Evolutionary conservation across 2,113 vertebrate genomes (phyloP).

Genomic region (Grammomys dolichurus): DNA sequence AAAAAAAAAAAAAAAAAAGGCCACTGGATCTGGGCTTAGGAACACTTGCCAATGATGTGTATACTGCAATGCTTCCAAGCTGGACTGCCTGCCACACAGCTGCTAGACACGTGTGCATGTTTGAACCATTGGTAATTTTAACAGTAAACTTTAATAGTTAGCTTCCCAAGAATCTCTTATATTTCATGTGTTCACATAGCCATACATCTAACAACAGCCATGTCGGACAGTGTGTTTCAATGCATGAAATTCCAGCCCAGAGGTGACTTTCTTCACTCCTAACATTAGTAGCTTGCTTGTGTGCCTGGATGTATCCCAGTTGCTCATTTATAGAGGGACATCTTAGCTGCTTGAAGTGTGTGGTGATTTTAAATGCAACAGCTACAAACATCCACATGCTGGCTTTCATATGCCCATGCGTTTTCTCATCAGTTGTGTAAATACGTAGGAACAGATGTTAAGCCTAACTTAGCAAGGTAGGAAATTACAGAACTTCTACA

Average conservation of each 20-base stretch:
- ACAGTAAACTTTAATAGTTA: constrained; percentile 29
- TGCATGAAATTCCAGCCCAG: background rate
- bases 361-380: constrained; percentile 10
- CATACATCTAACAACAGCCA: background rate
- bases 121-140: background rate
- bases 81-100: background rate
- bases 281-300: background rate
- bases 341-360: background rate
- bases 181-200: background rate
- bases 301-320: background rate
- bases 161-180: background rate
- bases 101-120: background rate
- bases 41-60: background rate
- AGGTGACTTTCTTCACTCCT: background rate
- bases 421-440: constrained; percentile 38
- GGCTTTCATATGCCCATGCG: background rate
- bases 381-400: background rate
- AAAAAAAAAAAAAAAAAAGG: background rate
- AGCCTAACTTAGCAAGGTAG: constrained; percentile 10
- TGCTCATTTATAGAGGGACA: background rate
- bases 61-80: background rate
- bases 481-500: background rate
- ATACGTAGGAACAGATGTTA: background rate
- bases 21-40: background rate
- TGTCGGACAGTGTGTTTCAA: background rate